Percentiles rank a stretch among this genome's conserved stretches.
These are phyloP conservation scores for Campoplex capitator DNA, from an alignment of 2,888 invertebrate genomes.

Conservation along the genomic window DNA sequence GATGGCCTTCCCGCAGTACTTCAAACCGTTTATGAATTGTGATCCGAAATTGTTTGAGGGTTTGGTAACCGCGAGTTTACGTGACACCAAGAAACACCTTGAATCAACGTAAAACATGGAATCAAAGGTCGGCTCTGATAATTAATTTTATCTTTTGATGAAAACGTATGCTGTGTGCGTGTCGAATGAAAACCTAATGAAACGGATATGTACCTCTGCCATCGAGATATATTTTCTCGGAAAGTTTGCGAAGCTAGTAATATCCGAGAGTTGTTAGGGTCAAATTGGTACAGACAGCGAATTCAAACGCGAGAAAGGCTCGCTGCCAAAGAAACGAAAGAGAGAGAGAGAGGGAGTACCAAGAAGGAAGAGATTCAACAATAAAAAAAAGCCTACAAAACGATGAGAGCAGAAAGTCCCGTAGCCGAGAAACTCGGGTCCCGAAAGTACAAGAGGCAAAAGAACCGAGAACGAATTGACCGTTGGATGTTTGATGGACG, in stretches of 20 bases:
- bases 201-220: slow-evolving; percentile 47
- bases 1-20: slow-evolving; percentile 49
- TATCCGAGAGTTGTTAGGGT: slow-evolving; percentile 13
- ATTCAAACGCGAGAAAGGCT: not conserved
- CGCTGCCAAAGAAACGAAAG: slow-evolving; percentile 43
- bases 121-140: slow-evolving; percentile 45
- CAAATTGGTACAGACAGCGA: slow-evolving; percentile 25
- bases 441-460: slow-evolving; percentile 54
- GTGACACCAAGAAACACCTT: slow-evolving; percentile 54
- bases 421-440: slow-evolving; percentile 38
- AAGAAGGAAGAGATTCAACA: slow-evolving; percentile 22
- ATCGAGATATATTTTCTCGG: slow-evolving; percentile 32
- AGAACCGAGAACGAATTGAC: slow-evolving; percentile 78
- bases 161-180: slow-evolving; percentile 20
- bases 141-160: slow-evolving; percentile 59
- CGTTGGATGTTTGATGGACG: slow-evolving; percentile 82
- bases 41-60: slow-evolving; percentile 52
- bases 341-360: not conserved
- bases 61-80: slow-evolving; percentile 61
- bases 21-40: slow-evolving; percentile 21
- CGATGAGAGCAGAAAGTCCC: slow-evolving; percentile 24
- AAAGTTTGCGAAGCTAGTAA: not conserved
- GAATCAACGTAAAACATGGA: slow-evolving; percentile 51
- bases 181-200: slow-evolving; percentile 35
- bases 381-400: slow-evolving; percentile 31